phyloP scores from a whole-genome alignment of 92 coral and sea anemone species.

The Zoanthus solanderi region DNA sequence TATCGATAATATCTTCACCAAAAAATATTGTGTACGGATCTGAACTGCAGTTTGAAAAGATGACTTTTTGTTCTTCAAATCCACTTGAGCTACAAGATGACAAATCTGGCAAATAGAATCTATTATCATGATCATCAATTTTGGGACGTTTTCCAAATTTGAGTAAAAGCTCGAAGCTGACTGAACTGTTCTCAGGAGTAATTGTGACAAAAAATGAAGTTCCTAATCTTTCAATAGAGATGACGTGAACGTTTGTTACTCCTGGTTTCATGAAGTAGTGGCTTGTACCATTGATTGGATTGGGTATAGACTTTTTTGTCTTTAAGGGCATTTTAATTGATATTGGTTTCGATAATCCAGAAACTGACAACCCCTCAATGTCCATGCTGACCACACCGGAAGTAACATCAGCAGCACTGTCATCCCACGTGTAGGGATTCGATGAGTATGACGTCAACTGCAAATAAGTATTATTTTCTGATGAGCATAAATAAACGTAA shows the following conservation, averaged over 20 bases:
- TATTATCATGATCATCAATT: slow-evolving; percentile 2
- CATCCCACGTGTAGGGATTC: slow-evolving; percentile 41
- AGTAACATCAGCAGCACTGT: slow-evolving; percentile 7
- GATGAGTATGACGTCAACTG: slow-evolving; percentile 6
- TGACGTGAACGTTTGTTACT: not conserved
- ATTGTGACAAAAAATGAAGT: not conserved
- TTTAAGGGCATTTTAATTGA: not conserved
- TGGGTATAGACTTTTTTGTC: not conserved
- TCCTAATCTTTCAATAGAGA: not conserved
- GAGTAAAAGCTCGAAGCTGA: not conserved
- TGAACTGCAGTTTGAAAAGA: not conserved
- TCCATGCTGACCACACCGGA: slow-evolving; percentile 32
- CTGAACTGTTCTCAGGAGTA: not conserved
- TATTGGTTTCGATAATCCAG: slow-evolving; percentile 16
- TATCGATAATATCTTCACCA: not conserved
- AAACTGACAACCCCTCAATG: not conserved
- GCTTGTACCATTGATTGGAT: not conserved
- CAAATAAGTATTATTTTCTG: too few relatives aligned
- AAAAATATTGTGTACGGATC: slow-evolving; percentile 3
- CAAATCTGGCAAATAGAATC: slow-evolving; percentile 12
- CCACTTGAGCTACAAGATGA: slow-evolving; percentile 2
- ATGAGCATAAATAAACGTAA: too few relatives aligned
- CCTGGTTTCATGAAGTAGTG: slow-evolving; percentile 21
- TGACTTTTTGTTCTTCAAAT: not conserved
- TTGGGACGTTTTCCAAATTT: slow-evolving; percentile 19